Evolutionary conservation across 2,797 vertebrate species (phyloP).

Genomic region (Ceryle rudis): DNA sequence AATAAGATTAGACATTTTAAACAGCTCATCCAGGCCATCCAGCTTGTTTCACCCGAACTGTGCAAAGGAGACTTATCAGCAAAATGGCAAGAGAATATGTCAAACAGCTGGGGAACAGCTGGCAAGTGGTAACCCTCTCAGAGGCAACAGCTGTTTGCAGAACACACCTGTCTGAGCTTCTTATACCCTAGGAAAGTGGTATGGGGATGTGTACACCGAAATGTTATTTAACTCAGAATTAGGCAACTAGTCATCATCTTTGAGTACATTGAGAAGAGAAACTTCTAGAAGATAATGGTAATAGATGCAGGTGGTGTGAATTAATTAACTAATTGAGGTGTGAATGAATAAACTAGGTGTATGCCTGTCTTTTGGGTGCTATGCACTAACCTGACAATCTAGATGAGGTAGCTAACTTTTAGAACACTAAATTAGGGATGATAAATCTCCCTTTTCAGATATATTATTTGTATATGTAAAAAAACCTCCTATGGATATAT

Average conservation of each 20-base stretch:
- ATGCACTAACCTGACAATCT: not conserved
- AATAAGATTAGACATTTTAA: not conserved
- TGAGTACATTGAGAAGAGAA: not conserved
- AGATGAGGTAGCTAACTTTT: not conserved
- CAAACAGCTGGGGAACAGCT: not conserved
- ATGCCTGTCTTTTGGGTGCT: not conserved
- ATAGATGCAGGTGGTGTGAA: not conserved
- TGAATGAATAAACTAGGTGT: not conserved
- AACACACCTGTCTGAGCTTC: not conserved
- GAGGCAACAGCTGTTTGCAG: not conserved
- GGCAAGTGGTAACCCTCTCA: not conserved
- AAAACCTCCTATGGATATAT: not conserved
- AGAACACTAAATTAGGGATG: not conserved
- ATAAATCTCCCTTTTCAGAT: not conserved
- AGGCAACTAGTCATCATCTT: not conserved
- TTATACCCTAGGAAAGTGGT: fast-evolving
- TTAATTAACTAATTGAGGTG: not conserved
- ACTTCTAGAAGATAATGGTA: not conserved
- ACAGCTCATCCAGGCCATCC: not conserved
- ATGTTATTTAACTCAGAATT: not conserved
- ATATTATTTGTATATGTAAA: not conserved
- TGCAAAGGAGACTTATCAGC: not conserved
- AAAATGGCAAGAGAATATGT: not conserved
- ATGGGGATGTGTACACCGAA: not conserved
- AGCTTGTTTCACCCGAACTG: not conserved